These are phyloP conservation scores for Slavum lentiscoides DNA, from an alignment of 2,888 invertebrate species.

Conservation along the genomic window DNA sequence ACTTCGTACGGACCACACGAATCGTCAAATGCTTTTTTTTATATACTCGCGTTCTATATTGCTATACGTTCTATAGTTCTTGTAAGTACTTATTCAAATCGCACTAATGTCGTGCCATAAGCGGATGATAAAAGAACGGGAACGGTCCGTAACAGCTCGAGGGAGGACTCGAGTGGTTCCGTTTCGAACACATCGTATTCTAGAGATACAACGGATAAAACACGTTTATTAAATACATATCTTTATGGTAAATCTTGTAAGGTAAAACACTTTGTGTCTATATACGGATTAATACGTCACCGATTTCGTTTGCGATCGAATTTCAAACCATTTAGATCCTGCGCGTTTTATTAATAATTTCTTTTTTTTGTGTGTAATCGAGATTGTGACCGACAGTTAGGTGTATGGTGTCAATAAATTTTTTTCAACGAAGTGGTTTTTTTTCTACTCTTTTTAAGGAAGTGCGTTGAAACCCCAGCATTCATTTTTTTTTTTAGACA, in stretches of 20 bases:
- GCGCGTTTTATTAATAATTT: too few species aligned
- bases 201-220: slow-evolving; percentile 24
- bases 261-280: not conserved
- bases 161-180: slow-evolving; percentile 9
- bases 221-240: slow-evolving; percentile 18
- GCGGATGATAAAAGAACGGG: not conserved
- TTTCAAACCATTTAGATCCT: not conserved
- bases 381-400: too few species aligned
- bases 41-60: too few species aligned
- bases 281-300: slow-evolving; percentile 13
- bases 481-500: too few species aligned
- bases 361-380: too few species aligned
- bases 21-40: too few species aligned
- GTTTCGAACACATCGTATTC: slow-evolving; percentile 9
- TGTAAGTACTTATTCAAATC: not conserved
- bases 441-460: too few species aligned
- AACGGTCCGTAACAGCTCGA: not conserved
- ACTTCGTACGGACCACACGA: too few species aligned
- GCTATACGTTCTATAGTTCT: not conserved
- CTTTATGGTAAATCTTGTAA: not conserved
- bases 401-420: too few species aligned
- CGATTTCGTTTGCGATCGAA: slow-evolving; percentile 5
- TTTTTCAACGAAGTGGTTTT: too few species aligned
- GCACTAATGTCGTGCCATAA: not conserved
- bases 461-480: too few species aligned